These are phyloP conservation scores for Ceratosolen fusciceps DNA, from an alignment of 1,140 invertebrate species.

Conservation along the genomic window DNA sequence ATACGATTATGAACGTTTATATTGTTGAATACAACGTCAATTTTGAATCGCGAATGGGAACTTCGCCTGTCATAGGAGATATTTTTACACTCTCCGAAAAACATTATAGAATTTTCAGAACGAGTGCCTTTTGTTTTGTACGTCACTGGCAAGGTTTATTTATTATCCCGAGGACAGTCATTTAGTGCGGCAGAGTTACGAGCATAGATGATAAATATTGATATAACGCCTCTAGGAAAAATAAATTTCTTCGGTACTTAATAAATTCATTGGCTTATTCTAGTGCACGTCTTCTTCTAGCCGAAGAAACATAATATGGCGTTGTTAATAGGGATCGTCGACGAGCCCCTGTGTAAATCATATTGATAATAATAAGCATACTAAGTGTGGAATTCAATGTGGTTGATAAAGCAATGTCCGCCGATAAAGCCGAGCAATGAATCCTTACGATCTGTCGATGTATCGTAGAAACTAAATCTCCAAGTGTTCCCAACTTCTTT, in stretches of 20 bases:
- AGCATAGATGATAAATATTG: neutral
- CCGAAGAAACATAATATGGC: neutral
- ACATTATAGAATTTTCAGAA: too few relatives aligned
- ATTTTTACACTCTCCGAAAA: too few relatives aligned
- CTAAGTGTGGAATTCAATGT: neutral
- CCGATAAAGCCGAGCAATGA: neutral
- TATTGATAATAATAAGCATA: neutral
- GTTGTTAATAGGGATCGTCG: neutral
- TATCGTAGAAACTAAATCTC: neutral
- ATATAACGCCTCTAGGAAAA: neutral
- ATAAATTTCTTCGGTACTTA: neutral
- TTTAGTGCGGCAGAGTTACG: too few relatives aligned
- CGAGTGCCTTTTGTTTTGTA: too few relatives aligned
- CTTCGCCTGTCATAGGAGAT: too few relatives aligned
- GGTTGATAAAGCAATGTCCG: too few relatives aligned
- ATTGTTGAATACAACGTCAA: too few relatives aligned
- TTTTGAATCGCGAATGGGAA: too few relatives aligned
- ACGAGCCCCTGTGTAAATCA: conserved; percentile 4
- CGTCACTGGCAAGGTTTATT: too few relatives aligned
- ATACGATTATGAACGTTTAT: too few relatives aligned
- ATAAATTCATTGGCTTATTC: neutral
- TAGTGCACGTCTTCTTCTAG: neutral
- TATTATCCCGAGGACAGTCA: too few relatives aligned
- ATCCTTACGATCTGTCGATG: neutral
- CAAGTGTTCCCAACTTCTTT: too few relatives aligned